phyloP scores from a whole-genome alignment of 2,797 vertebrate species.

The Anguilla pacifica region DNA sequence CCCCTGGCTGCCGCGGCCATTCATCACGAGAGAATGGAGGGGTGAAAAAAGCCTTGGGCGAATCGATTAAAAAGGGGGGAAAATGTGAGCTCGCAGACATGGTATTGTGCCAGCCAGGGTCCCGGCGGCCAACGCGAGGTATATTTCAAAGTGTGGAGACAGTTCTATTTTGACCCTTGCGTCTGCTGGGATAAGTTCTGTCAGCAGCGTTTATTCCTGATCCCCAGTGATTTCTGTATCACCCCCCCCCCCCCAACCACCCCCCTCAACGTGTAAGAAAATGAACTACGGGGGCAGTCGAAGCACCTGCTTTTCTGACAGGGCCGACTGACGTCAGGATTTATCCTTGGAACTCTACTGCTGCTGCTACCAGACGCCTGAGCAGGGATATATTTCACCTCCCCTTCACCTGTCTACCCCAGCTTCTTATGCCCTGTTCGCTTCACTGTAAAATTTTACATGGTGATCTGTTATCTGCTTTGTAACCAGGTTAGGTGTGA shows the following conservation, averaged over 20 bases:
- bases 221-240: slow-evolving; percentile 71
- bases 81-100: slow-evolving; percentile 55
- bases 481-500: not conserved
- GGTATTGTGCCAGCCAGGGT: slow-evolving; percentile 57
- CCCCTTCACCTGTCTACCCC: slow-evolving; percentile 48
- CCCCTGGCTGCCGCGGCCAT: slow-evolving; percentile 63
- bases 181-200: slow-evolving; percentile 71
- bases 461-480: not conserved
- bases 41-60: slow-evolving; percentile 56
- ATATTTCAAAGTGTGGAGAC: slow-evolving; percentile 76
- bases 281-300: slow-evolving; percentile 71
- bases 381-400: slow-evolving; percentile 65
- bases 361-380: slow-evolving; percentile 52
- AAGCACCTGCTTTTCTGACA: slow-evolving; percentile 81
- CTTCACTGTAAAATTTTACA: not conserved
- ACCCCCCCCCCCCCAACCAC: slow-evolving; percentile 12
- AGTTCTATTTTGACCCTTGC: slow-evolving; percentile 68
- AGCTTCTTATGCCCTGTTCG: not conserved
- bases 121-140: slow-evolving; percentile 60
- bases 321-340: slow-evolving; percentile 71
- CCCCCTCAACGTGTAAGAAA: slow-evolving; percentile 68
- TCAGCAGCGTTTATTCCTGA: slow-evolving; percentile 75
- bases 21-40: slow-evolving; percentile 63
- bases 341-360: slow-evolving; percentile 62
- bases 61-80: slow-evolving; percentile 51